Base-by-base conservation (phyloP, 2,888 invertebrate species). In the Drosophila quinaria region DNA sequence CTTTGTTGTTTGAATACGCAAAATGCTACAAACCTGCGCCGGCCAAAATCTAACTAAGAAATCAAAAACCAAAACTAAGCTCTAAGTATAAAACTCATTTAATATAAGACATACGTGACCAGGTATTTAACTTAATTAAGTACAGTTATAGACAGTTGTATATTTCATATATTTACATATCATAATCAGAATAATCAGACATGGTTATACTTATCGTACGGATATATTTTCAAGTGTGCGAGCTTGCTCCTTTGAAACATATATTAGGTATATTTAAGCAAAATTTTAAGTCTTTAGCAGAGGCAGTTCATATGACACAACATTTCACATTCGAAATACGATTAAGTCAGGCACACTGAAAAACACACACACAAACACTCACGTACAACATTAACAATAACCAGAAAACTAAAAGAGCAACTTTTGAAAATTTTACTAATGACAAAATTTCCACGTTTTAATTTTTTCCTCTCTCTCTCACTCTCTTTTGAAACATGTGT, bases 11-110 rank as follows among this genome's bases (percentile, higher is more conserved):
- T 84, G 80, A 82, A 80, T 84, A 87, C 85, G 82, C 82, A 85
- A 85, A 85, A 88, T 81, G 90, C 90, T 91, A 91, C 90, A 83
- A 83, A 83, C 76, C 89, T 91, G 90, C 80, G 90, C 90, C 90
- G 90, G 90, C 90, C 90, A 90, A 88, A 86, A 85, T 78, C 83
- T 82, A 82, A 73, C 73, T 73, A 80, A 80, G 82, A 44, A 55
- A 51, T 62, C 51, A 61, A 58, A 58, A 63, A 64, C 42, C 58
- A 63, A 65, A 67, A 62, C 69, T 75, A 74, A 83, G 76, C 67
- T 76, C 78, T 89, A 88, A 87, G 84, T 87, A 85, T 87, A 74
- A 74, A 74, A 70, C 69, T 71, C 56, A 77, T 56, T 60, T 66
- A 77, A 73, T 63, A 62, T 80, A 78, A 74, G 67, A 79, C 70